phyloP scores from a whole-genome alignment of 2,888 invertebrate genomes.

The Dicycla oo region DNA sequence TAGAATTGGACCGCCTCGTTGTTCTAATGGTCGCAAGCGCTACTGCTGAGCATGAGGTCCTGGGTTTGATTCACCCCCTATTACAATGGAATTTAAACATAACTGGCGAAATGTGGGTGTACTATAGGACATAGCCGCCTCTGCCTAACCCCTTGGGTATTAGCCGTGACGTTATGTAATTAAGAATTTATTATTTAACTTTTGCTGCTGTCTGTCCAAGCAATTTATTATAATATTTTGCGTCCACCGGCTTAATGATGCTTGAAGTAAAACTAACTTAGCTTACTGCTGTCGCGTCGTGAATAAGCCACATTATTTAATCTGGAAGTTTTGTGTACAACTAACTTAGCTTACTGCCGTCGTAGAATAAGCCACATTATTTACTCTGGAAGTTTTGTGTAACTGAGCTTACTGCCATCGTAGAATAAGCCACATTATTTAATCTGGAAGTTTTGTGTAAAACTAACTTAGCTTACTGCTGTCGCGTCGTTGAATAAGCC shows the following conservation, averaged over 20 bases:
- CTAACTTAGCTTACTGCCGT: too few species aligned
- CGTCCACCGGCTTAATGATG: constrained; percentile 6
- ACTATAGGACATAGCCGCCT: too few species aligned
- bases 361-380: too few species aligned
- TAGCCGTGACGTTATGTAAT: background rate
- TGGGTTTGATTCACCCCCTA: background rate
- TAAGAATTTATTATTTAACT: background rate
- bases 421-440: too few species aligned
- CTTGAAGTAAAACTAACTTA: constrained; percentile 22
- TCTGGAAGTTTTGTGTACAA: too few species aligned
- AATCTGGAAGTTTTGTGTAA: constrained; percentile 20
- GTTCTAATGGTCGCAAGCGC: background rate
- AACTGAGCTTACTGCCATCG: too few species aligned
- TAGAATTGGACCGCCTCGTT: background rate
- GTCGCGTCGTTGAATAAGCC: background rate
- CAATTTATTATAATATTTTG: constrained; percentile 30
- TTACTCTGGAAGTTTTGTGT: too few species aligned
- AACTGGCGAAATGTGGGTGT: background rate
- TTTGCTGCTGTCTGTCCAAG: constrained; percentile 7
- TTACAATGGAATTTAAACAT: too few species aligned
- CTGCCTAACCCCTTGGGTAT: background rate
- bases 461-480: constrained; percentile 4
- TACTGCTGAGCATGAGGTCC: background rate
- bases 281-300: background rate
- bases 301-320: background rate